Conservation (phyloP, 2,888 invertebrate species). For the Steromphala cineraria region DNA sequence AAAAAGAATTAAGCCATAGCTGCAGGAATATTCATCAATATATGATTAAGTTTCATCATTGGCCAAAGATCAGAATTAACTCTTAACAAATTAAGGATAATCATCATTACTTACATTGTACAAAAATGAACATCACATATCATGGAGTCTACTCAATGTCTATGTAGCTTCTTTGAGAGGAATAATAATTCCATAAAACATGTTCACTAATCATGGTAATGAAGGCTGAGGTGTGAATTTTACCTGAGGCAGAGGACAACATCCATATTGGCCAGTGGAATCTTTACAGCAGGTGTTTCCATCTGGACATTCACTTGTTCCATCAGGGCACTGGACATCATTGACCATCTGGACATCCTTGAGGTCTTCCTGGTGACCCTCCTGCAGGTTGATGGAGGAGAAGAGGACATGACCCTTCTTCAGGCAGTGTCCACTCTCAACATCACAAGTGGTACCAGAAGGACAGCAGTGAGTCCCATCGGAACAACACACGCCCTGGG, state of each 20-base stretch:
- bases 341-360: not conserved
- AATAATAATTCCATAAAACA: too few species aligned
- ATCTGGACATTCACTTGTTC: slow-evolving; percentile 40
- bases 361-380: not conserved
- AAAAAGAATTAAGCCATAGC: too few species aligned
- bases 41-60: too few species aligned
- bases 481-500: slow-evolving; percentile 60
- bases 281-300: slow-evolving; percentile 58
- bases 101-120: too few species aligned
- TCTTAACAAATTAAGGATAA: too few species aligned
- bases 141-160: too few species aligned
- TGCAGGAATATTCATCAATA: too few species aligned
- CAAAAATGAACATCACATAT: too few species aligned
- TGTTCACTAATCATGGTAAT: too few species aligned
- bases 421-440: slow-evolving; percentile 55
- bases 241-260: slow-evolving; percentile 35
- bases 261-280: slow-evolving; percentile 53
- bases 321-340: slow-evolving; percentile 10
- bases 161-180: too few species aligned
- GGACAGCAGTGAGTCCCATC: slow-evolving; percentile 65
- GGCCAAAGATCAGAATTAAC: too few species aligned
- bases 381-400: not conserved
- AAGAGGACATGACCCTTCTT: slow-evolving; percentile 33
- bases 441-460: slow-evolving; percentile 53
- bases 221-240: too few species aligned